Evolutionary conservation across 1,140 invertebrate genomes (phyloP).

Genomic region (Drosophila kanapiae): DNA sequence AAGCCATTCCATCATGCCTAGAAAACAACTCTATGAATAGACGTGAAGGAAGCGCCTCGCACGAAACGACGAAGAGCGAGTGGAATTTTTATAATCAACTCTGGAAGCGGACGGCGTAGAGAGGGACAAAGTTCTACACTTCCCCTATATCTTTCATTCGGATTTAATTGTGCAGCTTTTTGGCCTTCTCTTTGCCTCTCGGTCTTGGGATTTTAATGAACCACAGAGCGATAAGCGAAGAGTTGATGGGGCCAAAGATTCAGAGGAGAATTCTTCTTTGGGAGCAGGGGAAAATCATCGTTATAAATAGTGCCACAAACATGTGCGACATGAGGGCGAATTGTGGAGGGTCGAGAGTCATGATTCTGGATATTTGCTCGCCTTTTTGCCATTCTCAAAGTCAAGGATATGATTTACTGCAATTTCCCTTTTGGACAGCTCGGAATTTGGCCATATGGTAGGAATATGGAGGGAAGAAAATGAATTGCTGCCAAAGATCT

Average conservation of each 20-base stretch:
- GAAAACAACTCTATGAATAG: constrained; percentile 43
- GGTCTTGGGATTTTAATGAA: constrained; percentile 31
- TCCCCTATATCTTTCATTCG: constrained; percentile 11
- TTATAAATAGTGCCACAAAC: constrained; percentile 29
- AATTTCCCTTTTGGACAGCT: constrained; percentile 16
- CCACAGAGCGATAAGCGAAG: constrained; percentile 30
- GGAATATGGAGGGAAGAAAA: background rate
- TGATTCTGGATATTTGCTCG: constrained; percentile 6
- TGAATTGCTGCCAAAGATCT: constrained; percentile 17
- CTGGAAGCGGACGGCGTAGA: constrained; percentile 13
- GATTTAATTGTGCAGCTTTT: constrained; percentile 41
- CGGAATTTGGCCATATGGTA: constrained; percentile 4
- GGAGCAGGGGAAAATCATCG: background rate
- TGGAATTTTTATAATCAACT: constrained; percentile 42
- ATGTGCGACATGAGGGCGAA: constrained; percentile 26
- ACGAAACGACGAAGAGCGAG: constrained; percentile 16
- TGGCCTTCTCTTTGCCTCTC: constrained; percentile 11
- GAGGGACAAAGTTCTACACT: background rate
- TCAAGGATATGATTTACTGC: constrained; percentile 30
- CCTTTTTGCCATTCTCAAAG: constrained; percentile 20
- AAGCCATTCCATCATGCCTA: constrained; percentile 39
- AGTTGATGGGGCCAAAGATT: constrained; percentile 15
- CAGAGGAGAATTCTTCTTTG: background rate
- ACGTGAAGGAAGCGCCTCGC: constrained; percentile 18
- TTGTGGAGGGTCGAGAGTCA: constrained; percentile 17